Base-by-base conservation (phyloP, 2,888 invertebrate species). In the Caenorhabditis virilis region DNA sequence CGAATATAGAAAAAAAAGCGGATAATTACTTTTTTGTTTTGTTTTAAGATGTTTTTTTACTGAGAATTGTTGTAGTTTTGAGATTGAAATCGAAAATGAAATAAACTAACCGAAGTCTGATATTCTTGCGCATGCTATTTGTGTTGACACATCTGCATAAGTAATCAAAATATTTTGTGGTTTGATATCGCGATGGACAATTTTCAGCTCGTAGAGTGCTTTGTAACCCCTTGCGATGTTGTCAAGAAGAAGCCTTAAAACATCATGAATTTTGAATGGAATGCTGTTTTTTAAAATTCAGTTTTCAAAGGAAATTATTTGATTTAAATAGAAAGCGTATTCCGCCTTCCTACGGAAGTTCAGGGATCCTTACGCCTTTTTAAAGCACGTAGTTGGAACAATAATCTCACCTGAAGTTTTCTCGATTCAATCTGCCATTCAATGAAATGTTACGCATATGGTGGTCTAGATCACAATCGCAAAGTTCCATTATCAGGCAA, bases 171-270 rank as follows among this genome's bases (percentile, higher is more conserved):
- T 78, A 64, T 82, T 82, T 60, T 80, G 81, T 15, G 82, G 82
- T 56, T 82, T 82, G 59, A 82, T 80, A 59, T 82, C 82, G 7
- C 81, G 64, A 56, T 82, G 82, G 11, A 82, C 82, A 33, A 82
- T 78, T 36, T 69, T 65, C 51, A 79, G 59, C 41, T 77, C 72
- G 60, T 76, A 75, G 5, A 82, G 65, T 4, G 78, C 80, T 46
- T 69, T 74, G 63, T 82, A 82, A 25, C 82, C 82, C 9, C 76
- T 52, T 15, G 82, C 81, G 11, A 82, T 68, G 55, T 82, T 77
- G 35, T 78, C 72, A 16, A 81, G 52, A 15, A 81, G 64, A 1
- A 69, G 53, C 43, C 79, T 82, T 47, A 58, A 76, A 59, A 30
- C n/a, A n/a, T n/a, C n/a, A n/a, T n/a, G n/a, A n/a, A n/a, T n/a